These are phyloP conservation scores for Drosophila maculinotata DNA, from an alignment of 2,888 invertebrate species.

Conservation along the genomic window DNA sequence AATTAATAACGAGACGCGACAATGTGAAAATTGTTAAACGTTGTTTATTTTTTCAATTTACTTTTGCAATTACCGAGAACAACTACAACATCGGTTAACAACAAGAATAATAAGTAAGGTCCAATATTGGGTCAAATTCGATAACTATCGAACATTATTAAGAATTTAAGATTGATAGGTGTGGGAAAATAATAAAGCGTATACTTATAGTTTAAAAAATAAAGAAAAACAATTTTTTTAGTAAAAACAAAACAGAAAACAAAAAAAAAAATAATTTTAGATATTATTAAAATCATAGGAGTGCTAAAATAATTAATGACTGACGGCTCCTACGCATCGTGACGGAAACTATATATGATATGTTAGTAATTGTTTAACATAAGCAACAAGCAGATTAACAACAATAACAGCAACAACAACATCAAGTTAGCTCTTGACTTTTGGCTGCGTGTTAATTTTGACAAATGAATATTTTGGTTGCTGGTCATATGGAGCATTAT, in stretches of 20 bases:
- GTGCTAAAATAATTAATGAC: conserved; percentile 36
- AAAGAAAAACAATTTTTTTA: background rate
- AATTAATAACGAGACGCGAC: conserved; percentile 72
- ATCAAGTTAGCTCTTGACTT: conserved; percentile 26
- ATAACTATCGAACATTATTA: conserved; percentile 13
- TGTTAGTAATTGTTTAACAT: conserved; percentile 28
- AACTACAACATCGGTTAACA: conserved; percentile 30
- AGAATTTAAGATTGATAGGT: conserved; percentile 19
- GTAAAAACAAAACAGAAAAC: background rate
- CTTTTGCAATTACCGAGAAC: conserved; percentile 39
- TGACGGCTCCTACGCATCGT: conserved; percentile 48
- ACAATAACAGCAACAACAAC: conserved; percentile 16
- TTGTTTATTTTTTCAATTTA: conserved; percentile 43
- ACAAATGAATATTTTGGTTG: conserved; percentile 75
- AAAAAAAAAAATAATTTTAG: background rate
- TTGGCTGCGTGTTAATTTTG: conserved; percentile 74
- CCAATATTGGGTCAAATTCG: conserved; percentile 34
- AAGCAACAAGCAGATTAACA: conserved; percentile 13
- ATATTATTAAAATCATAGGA: too few relatives aligned
- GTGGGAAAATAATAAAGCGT: conserved; percentile 38
- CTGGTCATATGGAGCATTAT: conserved; percentile 59
- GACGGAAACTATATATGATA: conserved; percentile 9
- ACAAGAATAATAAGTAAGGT: conserved; percentile 22
- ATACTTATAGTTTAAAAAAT: background rate
- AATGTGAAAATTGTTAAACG: conserved; percentile 69